Evolutionary conservation across 2,113 vertebrate genomes (phyloP).

Genomic region (Varanus komodoensis): DNA sequence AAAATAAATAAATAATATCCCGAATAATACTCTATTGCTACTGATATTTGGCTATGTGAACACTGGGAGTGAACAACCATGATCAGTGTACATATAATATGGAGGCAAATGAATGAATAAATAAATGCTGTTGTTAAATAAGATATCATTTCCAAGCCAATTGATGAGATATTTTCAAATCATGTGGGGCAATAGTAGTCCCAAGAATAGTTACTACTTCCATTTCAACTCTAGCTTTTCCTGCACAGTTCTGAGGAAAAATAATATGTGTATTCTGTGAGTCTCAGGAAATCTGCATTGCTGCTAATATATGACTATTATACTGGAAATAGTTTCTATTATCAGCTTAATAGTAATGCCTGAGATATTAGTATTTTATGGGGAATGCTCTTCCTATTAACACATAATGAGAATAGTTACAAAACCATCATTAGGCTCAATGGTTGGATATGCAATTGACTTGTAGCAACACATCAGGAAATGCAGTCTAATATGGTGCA

Average conservation of each 20-base stretch:
- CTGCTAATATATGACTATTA: neutral
- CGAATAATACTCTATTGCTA: neutral
- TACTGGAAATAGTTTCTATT: neutral
- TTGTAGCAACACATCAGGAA: conserved; percentile 31
- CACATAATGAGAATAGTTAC: conserved; percentile 32
- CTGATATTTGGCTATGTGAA: neutral
- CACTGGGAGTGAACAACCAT: neutral
- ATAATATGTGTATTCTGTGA: neutral
- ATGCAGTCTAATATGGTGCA: conserved; percentile 13
- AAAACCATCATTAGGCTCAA: conserved; percentile 22
- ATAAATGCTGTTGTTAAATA: neutral
- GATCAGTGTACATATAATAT: neutral
- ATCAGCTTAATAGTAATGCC: conserved; percentile 17
- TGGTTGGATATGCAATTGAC: conserved; percentile 28
- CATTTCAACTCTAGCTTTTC: neutral
- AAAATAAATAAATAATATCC: neutral
- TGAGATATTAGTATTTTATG: conserved; percentile 34
- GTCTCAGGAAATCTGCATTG: neutral
- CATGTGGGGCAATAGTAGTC: neutral
- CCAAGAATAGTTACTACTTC: neutral
- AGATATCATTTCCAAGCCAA: neutral
- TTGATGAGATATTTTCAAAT: neutral
- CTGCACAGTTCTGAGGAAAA: neutral
- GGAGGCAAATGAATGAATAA: no score
- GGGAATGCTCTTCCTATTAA: conserved; percentile 29